Base-by-base conservation (phyloP, 2,113 vertebrate species). In the Pagrus major region DNA sequence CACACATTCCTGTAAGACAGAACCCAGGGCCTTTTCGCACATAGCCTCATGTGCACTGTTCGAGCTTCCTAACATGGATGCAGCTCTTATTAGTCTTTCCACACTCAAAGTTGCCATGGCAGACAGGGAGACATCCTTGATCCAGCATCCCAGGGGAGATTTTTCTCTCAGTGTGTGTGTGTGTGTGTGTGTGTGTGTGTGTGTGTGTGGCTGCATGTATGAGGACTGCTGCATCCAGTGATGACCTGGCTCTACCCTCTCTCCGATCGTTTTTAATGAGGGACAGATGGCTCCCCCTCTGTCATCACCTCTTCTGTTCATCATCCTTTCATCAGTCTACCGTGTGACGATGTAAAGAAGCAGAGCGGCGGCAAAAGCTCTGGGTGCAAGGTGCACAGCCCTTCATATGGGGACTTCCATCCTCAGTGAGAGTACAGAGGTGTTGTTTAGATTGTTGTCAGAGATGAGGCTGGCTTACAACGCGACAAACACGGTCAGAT, bases 201-300 rank as follows among this genome's bases (percentile, higher is more conserved):
- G 65, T 51, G 52, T 47, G 44, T 41, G 44, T 51, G 56, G 16
- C 31, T 59, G 31, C 20, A 23, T 72, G 23, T 61, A 21, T 20
- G 14, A 74, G 64, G 35, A 23, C 44, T n/a, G 72, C 46, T 39
- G 63, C 74, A 59, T 81, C 78, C 86, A 85, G 58, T 18, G 63
- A 77, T 76, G 87, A 68, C 61, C 85, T 46, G 47, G 42, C 86
- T 70, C 68, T 84, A 47, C 52, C 61, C 65, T 83, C 61, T 55
- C 60, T 55, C 39, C 25, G n/a, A 47, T 54, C 20, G 41, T 81
- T 70, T 78, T 86, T 92, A 92, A 91, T 90, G 88, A 91, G 83
- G 76, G 70, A 83, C 93, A 93, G 92, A 91, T 90, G 90, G 91
- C 86, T 81, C 18, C 52, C 52, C 68, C 72, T 83, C 72, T 75